A percentile compares a stretch with the other conserved stretches of the same genome.
These are phyloP conservation scores for Symphodus melops DNA, from an alignment of 2,113 vertebrate genomes.

Conservation along the genomic window DNA sequence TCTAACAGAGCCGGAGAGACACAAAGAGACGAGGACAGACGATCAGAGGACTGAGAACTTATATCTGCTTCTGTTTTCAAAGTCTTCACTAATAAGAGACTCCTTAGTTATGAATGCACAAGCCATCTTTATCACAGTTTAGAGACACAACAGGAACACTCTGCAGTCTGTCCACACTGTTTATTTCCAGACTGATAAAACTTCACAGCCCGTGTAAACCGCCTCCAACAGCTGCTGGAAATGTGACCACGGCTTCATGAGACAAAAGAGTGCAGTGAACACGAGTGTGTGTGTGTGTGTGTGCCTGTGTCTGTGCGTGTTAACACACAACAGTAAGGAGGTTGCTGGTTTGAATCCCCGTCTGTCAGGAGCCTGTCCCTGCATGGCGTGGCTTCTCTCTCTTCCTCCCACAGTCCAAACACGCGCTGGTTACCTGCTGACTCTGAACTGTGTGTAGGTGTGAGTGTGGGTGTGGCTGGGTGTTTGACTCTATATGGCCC, in stretches of 20 bases:
- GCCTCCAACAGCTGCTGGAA: conserved; percentile 34
- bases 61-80: conserved; percentile 5
- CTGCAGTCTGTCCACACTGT: not conserved
- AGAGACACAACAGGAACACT: not conserved
- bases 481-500: no score
- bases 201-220: conserved; percentile 38
- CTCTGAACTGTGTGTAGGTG: no score
- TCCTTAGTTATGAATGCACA: no score
- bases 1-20: conserved; percentile 25
- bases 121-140: not conserved
- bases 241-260: conserved; percentile 5
- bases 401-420: no score
- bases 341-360: no score
- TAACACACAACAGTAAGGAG: no score
- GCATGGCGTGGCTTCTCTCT: no score
- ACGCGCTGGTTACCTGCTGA: no score
- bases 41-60: not conserved
- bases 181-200: conserved; percentile 46
- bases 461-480: no score
- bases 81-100: not conserved
- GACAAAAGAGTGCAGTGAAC: conserved; percentile 7
- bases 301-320: no score
- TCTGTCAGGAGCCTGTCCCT: no score
- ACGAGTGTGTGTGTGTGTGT: not conserved
- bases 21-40: conserved; percentile 22